Evolutionary conservation across 2,113 vertebrate species (phyloP).

Genomic region (Mugil cephalus): DNA sequence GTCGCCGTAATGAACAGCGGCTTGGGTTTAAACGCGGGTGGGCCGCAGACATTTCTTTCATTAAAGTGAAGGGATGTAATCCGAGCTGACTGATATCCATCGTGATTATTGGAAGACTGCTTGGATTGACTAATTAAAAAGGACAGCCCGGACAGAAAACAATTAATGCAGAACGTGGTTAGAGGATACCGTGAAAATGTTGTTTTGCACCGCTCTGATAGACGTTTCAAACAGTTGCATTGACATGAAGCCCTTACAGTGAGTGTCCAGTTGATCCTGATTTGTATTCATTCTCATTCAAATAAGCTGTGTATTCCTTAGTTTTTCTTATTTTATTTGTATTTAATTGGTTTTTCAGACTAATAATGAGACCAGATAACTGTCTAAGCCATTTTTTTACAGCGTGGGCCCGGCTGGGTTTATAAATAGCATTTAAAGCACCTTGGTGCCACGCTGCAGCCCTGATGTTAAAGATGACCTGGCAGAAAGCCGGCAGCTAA

Average conservation of each 20-base stretch:
- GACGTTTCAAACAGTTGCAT: neutral
- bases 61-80: conserved; percentile 29
- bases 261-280: too few relatives aligned
- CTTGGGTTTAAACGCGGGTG: conserved; percentile 17
- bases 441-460: conserved; percentile 49
- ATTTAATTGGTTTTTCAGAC: neutral
- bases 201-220: neutral
- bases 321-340: too few relatives aligned
- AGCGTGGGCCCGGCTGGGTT: conserved; percentile 23
- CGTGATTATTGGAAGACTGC: conserved; percentile 3
- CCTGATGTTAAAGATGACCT: conserved; percentile 68
- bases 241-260: neutral
- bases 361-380: neutral
- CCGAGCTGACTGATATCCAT: conserved; percentile 5
- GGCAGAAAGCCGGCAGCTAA: conserved; percentile 56
- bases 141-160: neutral
- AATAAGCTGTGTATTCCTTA: too few relatives aligned
- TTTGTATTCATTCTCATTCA: too few relatives aligned
- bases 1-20: conserved; percentile 6
- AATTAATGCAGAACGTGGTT: neutral
- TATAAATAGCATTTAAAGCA: conserved; percentile 58
- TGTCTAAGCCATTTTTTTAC: conserved; percentile 22
- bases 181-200: neutral
- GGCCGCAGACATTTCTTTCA: conserved; percentile 1
- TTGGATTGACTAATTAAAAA: neutral